Conservation (phyloP, 2,888 invertebrate species). For the Drosophila testacea region DNA sequence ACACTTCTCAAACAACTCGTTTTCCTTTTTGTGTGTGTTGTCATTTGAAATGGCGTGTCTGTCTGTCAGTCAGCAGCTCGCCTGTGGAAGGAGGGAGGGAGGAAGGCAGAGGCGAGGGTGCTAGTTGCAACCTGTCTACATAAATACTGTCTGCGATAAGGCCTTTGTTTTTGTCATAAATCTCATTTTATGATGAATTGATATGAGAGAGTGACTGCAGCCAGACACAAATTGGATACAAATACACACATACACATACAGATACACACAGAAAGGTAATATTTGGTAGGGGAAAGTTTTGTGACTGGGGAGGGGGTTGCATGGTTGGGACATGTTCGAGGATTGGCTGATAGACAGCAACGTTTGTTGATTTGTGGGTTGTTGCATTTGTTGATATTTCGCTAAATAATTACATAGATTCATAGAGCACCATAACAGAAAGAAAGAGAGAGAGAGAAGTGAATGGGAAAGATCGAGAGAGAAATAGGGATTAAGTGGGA, state of each 20-base stretch:
- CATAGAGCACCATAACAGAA: not conserved
- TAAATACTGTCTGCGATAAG: constrained; percentile 83
- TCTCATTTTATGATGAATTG: constrained; percentile 85
- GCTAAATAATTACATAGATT: constrained; percentile 45
- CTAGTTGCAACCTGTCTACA: constrained; percentile 80
- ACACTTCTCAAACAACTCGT: not conserved
- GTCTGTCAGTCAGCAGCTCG: constrained; percentile 57
- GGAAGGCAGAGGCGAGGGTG: constrained; percentile 6
- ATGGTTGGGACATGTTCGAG: constrained; percentile 19
- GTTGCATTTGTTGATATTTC: constrained; percentile 37
- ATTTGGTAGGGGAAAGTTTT: not conserved
- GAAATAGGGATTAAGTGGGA: too few relatives aligned
- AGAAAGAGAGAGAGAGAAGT: not conserved
- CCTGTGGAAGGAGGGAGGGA: not conserved
- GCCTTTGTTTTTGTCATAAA: constrained; percentile 85
- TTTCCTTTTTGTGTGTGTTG: constrained; percentile 40
- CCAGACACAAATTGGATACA: constrained; percentile 68
- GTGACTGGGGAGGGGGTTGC: not conserved
- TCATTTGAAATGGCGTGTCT: constrained; percentile 73
- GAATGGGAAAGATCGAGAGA: too few relatives aligned
- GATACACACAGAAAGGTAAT: constrained; percentile 1
- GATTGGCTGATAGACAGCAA: constrained; percentile 49
- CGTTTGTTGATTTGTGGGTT: constrained; percentile 46
- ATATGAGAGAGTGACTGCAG: constrained; percentile 73
- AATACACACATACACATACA: constrained; percentile 25